phyloP scores from a whole-genome alignment of 2,113 vertebrate genomes.

The Miniopterus natalensis region DNA sequence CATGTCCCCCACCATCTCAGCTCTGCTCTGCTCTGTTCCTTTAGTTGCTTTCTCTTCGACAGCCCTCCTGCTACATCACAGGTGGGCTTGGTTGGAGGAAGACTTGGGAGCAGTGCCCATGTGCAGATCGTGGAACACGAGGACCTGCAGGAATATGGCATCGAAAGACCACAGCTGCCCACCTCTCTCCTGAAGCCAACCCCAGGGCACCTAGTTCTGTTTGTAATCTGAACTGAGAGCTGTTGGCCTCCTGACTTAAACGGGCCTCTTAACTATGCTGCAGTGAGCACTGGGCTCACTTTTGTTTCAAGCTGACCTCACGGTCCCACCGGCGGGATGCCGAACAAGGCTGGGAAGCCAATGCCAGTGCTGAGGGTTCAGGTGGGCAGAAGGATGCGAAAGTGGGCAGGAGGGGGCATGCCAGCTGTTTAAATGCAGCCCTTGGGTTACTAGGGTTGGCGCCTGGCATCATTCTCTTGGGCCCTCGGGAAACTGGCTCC shows the following conservation, averaged over 20 bases:
- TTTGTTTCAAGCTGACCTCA: background rate
- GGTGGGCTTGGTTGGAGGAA: background rate
- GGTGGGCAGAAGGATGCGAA: rapidly evolving
- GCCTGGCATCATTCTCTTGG: background rate
- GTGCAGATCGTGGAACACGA: background rate
- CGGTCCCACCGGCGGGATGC: background rate
- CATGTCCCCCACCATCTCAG: background rate
- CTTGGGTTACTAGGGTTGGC: background rate
- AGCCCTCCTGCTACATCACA: background rate
- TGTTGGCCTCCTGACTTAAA: constrained; percentile 66
- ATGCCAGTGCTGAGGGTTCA: background rate
- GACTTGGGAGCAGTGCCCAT: background rate
- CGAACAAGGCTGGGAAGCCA: background rate
- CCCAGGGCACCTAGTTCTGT: constrained; percentile 62
- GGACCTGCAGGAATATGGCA: background rate
- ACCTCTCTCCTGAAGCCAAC: constrained; percentile 48
- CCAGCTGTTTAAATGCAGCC: background rate
- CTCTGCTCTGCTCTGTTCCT: background rate
- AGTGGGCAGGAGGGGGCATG: no score
- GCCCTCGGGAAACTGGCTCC: background rate
- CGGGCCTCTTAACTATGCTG: constrained; percentile 59
- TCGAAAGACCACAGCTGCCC: constrained; percentile 36
- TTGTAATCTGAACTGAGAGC: constrained; percentile 71
- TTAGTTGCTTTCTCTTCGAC: background rate
- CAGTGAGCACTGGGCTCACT: constrained; percentile 19